These are phyloP conservation scores for Budorcas taxicolor DNA, from an alignment of 2,113 vertebrate genomes.

Conservation along the genomic window DNA sequence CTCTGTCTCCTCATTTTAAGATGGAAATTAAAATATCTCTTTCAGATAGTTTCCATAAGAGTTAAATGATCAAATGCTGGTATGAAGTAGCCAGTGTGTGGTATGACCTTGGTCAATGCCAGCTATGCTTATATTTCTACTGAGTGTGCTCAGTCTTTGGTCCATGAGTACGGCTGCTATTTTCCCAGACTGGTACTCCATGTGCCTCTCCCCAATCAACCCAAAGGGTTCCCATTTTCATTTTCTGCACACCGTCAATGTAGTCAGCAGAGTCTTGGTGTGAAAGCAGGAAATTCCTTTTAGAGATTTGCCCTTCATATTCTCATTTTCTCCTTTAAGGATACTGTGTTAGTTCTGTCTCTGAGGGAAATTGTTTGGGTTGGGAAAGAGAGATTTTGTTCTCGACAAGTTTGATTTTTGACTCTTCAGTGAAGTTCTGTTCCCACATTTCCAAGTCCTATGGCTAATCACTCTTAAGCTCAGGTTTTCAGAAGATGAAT, in stretches of 20 bases:
- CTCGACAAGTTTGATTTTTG: constrained; percentile 17
- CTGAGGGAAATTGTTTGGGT: background rate
- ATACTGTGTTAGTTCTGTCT: background rate
- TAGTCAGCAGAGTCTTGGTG: background rate
- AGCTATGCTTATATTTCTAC: background rate
- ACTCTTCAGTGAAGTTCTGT: background rate
- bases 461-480: background rate
- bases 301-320: background rate
- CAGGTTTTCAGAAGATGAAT: background rate
- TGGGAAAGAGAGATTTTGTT: background rate
- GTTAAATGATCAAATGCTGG: background rate
- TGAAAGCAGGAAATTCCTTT: background rate
- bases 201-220: background rate
- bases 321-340: constrained; percentile 21
- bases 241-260: background rate
- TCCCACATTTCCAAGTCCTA: background rate
- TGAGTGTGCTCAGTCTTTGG: background rate
- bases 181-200: background rate
- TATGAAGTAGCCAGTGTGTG: background rate
- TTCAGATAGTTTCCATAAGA: background rate
- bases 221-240: background rate
- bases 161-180: background rate
- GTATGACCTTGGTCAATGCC: background rate
- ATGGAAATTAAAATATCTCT: constrained; percentile 17
- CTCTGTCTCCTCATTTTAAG: constrained; percentile 31